Conservation (phyloP, 1,140 invertebrate species). For the Ceratitis capitata region DNA sequence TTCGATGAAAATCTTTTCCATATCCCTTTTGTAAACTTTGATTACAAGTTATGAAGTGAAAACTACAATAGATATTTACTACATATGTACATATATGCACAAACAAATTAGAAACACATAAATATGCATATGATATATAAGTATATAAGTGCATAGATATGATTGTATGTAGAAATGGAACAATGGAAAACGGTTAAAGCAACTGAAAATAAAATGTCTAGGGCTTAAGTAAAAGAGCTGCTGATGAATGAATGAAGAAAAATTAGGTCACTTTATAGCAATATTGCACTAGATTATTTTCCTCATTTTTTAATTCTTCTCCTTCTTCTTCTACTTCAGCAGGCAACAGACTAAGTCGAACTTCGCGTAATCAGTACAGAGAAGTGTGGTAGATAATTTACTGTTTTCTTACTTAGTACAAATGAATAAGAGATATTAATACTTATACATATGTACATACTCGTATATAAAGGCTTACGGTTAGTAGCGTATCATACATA, state of each 20-base stretch:
- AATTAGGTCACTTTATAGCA: conserved; percentile 32
- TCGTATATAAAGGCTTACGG: not conserved
- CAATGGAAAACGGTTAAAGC: not conserved
- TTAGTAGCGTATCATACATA: not conserved
- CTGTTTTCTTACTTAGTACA: no score
- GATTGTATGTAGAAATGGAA: not conserved
- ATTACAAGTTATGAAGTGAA: no score
- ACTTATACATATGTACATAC: not conserved
- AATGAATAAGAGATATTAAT: not conserved
- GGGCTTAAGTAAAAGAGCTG: not conserved
- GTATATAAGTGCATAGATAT: no score
- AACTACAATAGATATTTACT: no score
- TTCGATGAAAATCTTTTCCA: no score
- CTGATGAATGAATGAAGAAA: not conserved
- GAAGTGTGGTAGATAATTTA: not conserved
- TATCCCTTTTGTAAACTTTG: no score
- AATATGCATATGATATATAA: no score
- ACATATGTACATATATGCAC: no score
- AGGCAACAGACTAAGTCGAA: not conserved
- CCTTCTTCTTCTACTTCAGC: not conserved
- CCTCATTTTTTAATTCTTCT: not conserved
- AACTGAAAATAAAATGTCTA: not conserved
- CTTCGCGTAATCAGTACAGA: not conserved
- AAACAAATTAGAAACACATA: no score
- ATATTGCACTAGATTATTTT: conserved; percentile 28